Percentiles rank a stretch among this genome's conserved stretches.
phyloP scores from a whole-genome alignment of 2,888 invertebrate genomes.

The Caenorhabditis auriculariae region DNA sequence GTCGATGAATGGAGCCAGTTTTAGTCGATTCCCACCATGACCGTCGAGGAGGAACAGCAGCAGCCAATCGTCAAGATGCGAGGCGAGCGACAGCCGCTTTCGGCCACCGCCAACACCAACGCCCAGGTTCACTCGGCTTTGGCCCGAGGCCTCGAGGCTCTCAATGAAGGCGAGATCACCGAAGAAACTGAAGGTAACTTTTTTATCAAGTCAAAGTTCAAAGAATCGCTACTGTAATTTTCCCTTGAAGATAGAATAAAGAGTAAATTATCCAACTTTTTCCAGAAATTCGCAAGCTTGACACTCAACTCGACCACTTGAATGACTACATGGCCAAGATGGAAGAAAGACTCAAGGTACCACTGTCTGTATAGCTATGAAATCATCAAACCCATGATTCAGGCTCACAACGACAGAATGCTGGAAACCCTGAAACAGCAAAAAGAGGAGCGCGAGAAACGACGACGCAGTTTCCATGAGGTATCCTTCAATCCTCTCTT shows the following conservation, averaged over 20 bases:
- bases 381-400: constrained; percentile 28
- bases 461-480: constrained; percentile 61
- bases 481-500: constrained; percentile 21
- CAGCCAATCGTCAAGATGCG: constrained; percentile 33
- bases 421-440: constrained; percentile 57
- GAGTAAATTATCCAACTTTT: constrained; percentile 5
- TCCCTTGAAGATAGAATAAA: too few species aligned
- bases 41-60: constrained; percentile 18
- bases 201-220: too few species aligned
- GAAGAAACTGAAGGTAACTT: constrained; percentile 56
- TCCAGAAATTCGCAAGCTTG: constrained; percentile 61
- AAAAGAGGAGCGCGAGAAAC: constrained; percentile 59
- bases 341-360: constrained; percentile 35
- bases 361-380: neutral
- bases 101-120: constrained; percentile 23
- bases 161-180: constrained; percentile 52
- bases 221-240: too few species aligned
- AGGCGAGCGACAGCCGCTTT: constrained; percentile 1
- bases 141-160: constrained; percentile 45
- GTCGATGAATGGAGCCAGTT: too few species aligned
- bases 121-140: constrained; percentile 40
- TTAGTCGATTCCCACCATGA: constrained; percentile 7
- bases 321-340: constrained; percentile 63
- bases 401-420: constrained; percentile 55
- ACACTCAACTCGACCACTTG: constrained; percentile 61